phyloP scores from a whole-genome alignment of 2,797 vertebrate species.

The Hapalemur alaotrensis region DNA sequence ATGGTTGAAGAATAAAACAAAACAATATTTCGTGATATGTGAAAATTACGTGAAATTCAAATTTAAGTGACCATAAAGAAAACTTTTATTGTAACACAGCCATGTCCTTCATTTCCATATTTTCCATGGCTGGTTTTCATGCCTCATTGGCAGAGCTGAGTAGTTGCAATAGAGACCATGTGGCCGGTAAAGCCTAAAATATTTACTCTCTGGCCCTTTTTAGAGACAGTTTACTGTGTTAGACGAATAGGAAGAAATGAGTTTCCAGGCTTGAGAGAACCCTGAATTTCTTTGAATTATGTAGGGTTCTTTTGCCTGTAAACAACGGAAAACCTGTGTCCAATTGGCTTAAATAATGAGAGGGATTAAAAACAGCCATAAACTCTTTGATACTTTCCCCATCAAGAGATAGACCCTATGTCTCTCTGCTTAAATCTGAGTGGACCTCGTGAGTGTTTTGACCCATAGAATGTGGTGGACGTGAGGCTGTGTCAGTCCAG shows the following conservation, averaged over 20 bases:
- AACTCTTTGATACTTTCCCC: background rate
- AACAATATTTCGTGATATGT: background rate
- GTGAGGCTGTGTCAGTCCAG: background rate
- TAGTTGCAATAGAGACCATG: background rate
- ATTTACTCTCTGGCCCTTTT: slow-evolving; percentile 10
- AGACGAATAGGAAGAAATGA: slow-evolving; percentile 27
- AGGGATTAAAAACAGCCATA: background rate
- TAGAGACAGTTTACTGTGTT: background rate
- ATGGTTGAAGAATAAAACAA: background rate
- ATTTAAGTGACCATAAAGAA: slow-evolving; percentile 40
- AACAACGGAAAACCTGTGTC: slow-evolving; percentile 16
- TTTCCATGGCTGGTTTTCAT: slow-evolving; percentile 31
- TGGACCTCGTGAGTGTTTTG: background rate
- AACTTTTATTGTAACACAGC: background rate
- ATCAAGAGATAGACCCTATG: background rate
- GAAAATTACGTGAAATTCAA: slow-evolving; percentile 37
- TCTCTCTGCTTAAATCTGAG: background rate
- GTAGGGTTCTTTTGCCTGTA: slow-evolving; percentile 11
- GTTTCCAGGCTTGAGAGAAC: slow-evolving; percentile 33
- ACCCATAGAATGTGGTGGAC: background rate
- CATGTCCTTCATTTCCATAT: background rate
- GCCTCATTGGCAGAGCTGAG: background rate
- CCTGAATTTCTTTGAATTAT: slow-evolving; percentile 12
- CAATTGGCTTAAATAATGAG: background rate
- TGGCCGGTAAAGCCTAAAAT: background rate